Conservation (phyloP, 2,888 invertebrate genomes). For the Galeruca laticollis region DNA sequence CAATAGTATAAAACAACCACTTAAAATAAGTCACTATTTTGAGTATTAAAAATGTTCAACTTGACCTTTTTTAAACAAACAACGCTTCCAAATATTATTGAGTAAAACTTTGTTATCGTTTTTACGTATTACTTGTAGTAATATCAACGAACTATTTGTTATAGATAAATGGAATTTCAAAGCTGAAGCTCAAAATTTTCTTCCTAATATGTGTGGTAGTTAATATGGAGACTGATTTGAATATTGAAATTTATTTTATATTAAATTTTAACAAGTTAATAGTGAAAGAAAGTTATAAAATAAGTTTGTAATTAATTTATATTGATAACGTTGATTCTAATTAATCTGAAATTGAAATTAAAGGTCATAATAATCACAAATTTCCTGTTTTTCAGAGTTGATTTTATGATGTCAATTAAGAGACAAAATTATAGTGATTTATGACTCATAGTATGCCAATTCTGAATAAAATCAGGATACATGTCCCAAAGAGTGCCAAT, state of each 20-base stretch:
- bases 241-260: neutral
- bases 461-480: neutral
- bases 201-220: neutral
- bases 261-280: no score
- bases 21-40: neutral
- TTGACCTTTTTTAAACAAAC: neutral
- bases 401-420: neutral
- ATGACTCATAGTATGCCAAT: neutral
- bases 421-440: neutral
- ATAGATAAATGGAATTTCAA: neutral
- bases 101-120: neutral
- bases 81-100: neutral
- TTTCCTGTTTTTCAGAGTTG: neutral
- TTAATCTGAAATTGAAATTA: no score
- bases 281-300: no score
- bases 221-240: neutral
- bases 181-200: neutral
- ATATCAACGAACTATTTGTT: neutral
- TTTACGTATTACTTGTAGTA: neutral
- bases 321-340: no score
- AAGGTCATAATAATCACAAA: neutral
- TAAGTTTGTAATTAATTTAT: no score
- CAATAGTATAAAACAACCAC: no score
- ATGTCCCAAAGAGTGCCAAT: constrained; percentile 24
- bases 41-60: neutral